These are phyloP conservation scores for Samia ricini DNA, from an alignment of 1,140 invertebrate species.

Conservation along the genomic window DNA sequence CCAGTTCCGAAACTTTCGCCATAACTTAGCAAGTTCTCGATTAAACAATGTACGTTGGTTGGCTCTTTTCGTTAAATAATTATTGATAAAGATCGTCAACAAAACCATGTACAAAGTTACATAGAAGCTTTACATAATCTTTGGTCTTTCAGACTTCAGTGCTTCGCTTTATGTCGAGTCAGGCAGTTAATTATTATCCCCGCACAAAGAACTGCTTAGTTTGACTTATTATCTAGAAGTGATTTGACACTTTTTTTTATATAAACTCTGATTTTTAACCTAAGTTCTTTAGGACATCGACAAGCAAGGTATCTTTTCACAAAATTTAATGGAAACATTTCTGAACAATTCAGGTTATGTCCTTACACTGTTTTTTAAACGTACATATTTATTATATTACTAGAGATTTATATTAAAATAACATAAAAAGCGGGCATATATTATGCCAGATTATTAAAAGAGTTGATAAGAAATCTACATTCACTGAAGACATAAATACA, in stretches of 20 bases:
- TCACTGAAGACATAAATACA: background rate
- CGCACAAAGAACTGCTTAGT: slow-evolving; percentile 63
- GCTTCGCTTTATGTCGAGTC: slow-evolving; percentile 57
- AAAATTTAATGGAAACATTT: background rate
- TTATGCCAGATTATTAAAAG: too few relatives aligned
- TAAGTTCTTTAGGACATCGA: background rate
- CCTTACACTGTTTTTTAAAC: background rate
- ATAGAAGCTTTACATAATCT: slow-evolving; percentile 25
- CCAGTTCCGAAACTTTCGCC: background rate
- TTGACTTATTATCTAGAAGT: slow-evolving; percentile 48
- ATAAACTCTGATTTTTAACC: slow-evolving; percentile 25
- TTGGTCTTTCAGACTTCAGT: slow-evolving; percentile 27
- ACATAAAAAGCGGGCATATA: too few relatives aligned
- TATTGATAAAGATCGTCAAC: background rate
- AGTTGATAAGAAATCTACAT: background rate
- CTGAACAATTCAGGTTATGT: background rate
- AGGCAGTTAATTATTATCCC: slow-evolving; percentile 67
- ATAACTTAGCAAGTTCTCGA: background rate
- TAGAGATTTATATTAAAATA: too few relatives aligned
- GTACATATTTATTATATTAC: too few relatives aligned
- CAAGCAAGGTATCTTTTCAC: background rate
- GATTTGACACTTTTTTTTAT: slow-evolving; percentile 45
- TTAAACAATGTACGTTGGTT: background rate
- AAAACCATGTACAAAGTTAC: slow-evolving; percentile 9
- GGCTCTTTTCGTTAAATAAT: background rate